Percentiles rank a stretch among this genome's conserved stretches.
phyloP scores from a whole-genome alignment of 2,113 vertebrate genomes.

The Chionis minor region DNA sequence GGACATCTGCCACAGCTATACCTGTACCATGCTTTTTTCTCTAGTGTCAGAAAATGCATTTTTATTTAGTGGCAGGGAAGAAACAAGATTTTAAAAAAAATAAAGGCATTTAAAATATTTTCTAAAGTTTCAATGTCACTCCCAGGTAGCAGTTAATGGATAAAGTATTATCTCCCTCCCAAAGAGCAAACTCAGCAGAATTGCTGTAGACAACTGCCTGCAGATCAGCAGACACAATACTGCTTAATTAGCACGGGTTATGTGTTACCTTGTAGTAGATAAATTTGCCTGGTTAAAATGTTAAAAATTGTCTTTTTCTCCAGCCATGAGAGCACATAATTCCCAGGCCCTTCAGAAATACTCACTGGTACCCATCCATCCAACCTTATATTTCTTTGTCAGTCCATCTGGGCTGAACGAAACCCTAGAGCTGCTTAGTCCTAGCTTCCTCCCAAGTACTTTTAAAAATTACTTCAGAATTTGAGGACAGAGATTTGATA shows the following conservation, averaged over 20 bases:
- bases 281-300: conserved; percentile 34
- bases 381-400: not conserved
- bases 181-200: conserved; percentile 55
- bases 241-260: conserved; percentile 67
- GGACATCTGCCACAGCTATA: not conserved
- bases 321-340: not conserved
- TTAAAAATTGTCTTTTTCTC: conserved; percentile 23
- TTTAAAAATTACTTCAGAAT: not conserved
- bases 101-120: not conserved
- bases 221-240: conserved; percentile 63
- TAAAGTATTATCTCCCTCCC: conserved; percentile 51
- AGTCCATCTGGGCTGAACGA: not conserved
- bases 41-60: conserved; percentile 47
- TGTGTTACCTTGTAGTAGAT: conserved; percentile 48
- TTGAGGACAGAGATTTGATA: not conserved
- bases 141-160: conserved; percentile 53
- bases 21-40: not conserved
- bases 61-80: conserved; percentile 33
- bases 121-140: conserved; percentile 56
- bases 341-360: not conserved
- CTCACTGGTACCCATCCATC: not conserved
- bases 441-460: not conserved
- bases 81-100: not conserved
- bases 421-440: not conserved
- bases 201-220: conserved; percentile 12